Evolutionary conservation across 2,797 vertebrate genomes (phyloP).

Genomic region (Hylomyscus alleni): DNA sequence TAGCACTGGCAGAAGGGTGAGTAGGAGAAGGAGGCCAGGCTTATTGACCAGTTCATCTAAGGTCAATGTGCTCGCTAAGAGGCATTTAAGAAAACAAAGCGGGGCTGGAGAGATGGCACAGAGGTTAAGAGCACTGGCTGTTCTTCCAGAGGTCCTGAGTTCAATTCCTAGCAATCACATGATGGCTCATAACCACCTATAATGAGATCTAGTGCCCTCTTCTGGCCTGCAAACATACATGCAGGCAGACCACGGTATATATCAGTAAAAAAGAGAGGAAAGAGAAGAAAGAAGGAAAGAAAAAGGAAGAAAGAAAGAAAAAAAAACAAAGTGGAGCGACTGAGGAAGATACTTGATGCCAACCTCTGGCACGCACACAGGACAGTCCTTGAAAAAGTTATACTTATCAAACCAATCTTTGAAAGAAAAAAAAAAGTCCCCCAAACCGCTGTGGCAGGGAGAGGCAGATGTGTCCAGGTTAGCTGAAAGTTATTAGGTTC

Average conservation of each 20-base stretch:
- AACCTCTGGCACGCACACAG: background rate
- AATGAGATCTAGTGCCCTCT: no score
- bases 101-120: no score
- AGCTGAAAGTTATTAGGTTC: conserved; percentile 36
- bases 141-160: no score
- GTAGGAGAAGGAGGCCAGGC: no score
- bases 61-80: background rate
- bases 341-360: background rate
- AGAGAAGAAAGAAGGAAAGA: no score
- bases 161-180: no score
- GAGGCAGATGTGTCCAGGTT: conserved; percentile 1
- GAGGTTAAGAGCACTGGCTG: no score
- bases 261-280: no score
- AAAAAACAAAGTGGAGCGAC: background rate
- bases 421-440: conserved; percentile 45
- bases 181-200: no score
- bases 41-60: background rate
- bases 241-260: no score
- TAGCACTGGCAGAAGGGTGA: background rate
- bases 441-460: background rate
- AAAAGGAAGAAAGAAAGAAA: no score
- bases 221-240: no score
- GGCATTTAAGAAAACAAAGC: background rate
- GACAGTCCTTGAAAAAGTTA: background rate
- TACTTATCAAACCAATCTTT: conserved; percentile 18